Percentiles rank a stretch among this genome's conserved stretches.
phyloP scores from a whole-genome alignment of 1,140 invertebrate genomes.

The Leptonema lineaticorne region DNA sequence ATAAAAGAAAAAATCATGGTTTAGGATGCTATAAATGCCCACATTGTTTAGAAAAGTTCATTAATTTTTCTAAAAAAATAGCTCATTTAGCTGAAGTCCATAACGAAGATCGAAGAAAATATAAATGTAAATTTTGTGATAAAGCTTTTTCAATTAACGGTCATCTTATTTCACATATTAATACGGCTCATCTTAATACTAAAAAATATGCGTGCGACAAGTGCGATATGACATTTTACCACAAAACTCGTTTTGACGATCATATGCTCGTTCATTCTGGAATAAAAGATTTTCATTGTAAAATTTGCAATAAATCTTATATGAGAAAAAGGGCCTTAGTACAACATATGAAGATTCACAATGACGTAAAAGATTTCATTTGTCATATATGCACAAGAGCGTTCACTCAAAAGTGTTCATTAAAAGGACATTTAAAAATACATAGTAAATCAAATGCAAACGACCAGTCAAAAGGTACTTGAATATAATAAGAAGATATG shows the following conservation, averaged over 20 bases:
- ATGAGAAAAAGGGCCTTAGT: conserved; percentile 69
- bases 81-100: conserved; percentile 51
- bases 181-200: conserved; percentile 21
- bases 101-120: conserved; percentile 35
- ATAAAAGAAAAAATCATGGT: conserved; percentile 36
- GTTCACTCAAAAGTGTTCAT: conserved; percentile 54
- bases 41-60: conserved; percentile 53
- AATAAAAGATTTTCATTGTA: conserved; percentile 60
- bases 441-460: too few species aligned
- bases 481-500: too few species aligned
- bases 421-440: conserved; percentile 52
- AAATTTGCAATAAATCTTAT: conserved; percentile 61
- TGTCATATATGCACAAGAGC: conserved; percentile 57
- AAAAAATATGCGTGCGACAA: not conserved
- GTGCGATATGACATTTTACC: conserved; percentile 26
- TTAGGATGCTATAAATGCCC: conserved; percentile 49
- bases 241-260: conserved; percentile 25
- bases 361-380: conserved; percentile 55
- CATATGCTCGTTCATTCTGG: conserved; percentile 66
- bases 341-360: conserved; percentile 68
- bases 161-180: conserved; percentile 18
- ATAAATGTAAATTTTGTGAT: conserved; percentile 26
- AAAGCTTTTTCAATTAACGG: conserved; percentile 14
- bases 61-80: conserved; percentile 50
- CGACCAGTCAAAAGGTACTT: too few species aligned